phyloP scores from a whole-genome alignment of 2,888 invertebrate species.

The Lagria hirta region DNA sequence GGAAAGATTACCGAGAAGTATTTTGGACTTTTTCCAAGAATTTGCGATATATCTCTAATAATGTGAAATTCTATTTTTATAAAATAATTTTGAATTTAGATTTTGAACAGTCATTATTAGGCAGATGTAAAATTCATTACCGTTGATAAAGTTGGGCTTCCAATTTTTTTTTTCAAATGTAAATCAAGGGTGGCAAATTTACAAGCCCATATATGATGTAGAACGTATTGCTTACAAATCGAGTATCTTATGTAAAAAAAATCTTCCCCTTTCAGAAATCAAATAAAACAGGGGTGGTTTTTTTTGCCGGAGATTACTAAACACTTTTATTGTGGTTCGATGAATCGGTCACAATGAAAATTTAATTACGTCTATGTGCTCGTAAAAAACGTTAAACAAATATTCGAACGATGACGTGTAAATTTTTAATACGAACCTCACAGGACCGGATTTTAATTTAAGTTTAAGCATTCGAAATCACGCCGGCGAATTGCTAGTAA shows the following conservation, averaged over 20 bases:
- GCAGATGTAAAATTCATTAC: no score
- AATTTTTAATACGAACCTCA: constrained; percentile 13
- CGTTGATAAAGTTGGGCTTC: no score
- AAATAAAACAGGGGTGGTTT: constrained; percentile 16
- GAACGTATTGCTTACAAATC: constrained; percentile 19
- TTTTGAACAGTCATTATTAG: no score
- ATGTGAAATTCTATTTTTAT: no score
- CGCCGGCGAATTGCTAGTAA: constrained; percentile 30
- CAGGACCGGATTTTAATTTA: constrained; percentile 2
- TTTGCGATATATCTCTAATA: no score
- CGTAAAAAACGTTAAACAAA: constrained; percentile 18
- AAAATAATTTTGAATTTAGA: no score
- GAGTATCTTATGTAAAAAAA: constrained; percentile 9
- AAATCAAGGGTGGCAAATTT: no score
- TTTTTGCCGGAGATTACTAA: constrained; percentile 27
- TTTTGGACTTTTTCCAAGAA: no score
- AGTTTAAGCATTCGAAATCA: constrained; percentile 23
- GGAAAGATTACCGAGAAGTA: no score
- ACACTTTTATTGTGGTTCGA: constrained; percentile 41
- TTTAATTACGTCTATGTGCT: constrained; percentile 24
- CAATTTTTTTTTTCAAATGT: no score
- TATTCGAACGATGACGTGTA: constrained; percentile 19
- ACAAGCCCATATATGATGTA: no score
- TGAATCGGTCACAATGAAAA: constrained; percentile 26
- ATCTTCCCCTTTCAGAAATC: constrained; percentile 15